Base-by-base conservation (phyloP, 2,113 vertebrate species). In the Chinchilla lanigera region DNA sequence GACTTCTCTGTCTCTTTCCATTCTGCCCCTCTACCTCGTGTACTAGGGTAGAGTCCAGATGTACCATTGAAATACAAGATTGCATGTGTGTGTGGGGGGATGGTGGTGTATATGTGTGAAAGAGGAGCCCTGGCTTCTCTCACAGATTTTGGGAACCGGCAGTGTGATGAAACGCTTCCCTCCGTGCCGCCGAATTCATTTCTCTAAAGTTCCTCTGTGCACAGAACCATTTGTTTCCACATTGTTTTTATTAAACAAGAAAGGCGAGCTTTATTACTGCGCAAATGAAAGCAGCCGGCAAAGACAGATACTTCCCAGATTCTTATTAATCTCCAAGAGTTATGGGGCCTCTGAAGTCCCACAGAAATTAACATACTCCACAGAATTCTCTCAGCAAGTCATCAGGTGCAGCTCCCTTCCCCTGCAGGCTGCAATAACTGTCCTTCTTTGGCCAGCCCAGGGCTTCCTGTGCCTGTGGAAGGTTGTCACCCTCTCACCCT, bases 191-290 rank as follows among this genome's bases (percentile, higher is more conserved):
- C 89, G 98, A 98, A 99, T 99, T 99, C 99, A 99, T 99, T 99
- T 98, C 97, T 99, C 98, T 98, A 98, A 99, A 99, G 98, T 98
- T 99, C 98, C 98, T 98, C 98, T 98, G 98, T 98, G 98, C 98
- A 98, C 98, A 98, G 98, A 98, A 97, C 98, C 98, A 99, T 99
- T 99, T 99, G 98, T 99, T 99, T 99, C 98, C 97, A 98, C 98
- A 98, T 98, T 99, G 98, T 99, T 99, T 99, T 99, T 99, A 99
- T 99, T 99, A 99, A 98, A 98, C 98, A 98, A 99, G 98, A 99
- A 98, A 98, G 98, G 98, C 80, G 95, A 99, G 98, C 98, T 99
- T 99, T 99, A 99, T 99, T 99, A 99, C 98, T 98, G 98, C 83
- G 22, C 98, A 98, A 99, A 99, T 98, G 98, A 99, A 98, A 99